A percentile compares a stretch with the other conserved stretches of the same genome.
These are phyloP conservation scores for Harpagifer antarcticus DNA, from an alignment of 2,797 vertebrate genomes.

Conservation along the genomic window DNA sequence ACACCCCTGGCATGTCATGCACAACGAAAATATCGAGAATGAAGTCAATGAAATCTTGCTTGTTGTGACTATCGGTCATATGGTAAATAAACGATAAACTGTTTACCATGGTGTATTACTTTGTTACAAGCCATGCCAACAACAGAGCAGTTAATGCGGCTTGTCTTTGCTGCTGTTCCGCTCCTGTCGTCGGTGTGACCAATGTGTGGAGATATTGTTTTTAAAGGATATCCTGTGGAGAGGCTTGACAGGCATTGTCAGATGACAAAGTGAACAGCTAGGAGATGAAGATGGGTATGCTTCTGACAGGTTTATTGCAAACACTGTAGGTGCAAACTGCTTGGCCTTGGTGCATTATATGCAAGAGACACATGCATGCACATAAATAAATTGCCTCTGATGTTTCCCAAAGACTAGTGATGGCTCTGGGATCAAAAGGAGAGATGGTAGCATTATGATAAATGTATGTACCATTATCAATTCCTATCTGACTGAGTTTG, in stretches of 20 bases:
- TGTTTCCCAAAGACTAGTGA: constrained; percentile 5
- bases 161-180: constrained; percentile 34
- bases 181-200: constrained; percentile 26
- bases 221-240: constrained; percentile 38
- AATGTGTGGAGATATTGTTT: constrained; percentile 15
- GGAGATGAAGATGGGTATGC: constrained; percentile 68
- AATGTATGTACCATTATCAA: background rate
- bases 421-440: constrained; percentile 9
- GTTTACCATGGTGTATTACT: constrained; percentile 10
- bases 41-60: constrained; percentile 20
- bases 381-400: background rate
- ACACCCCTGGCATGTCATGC: background rate
- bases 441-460: constrained; percentile 6
- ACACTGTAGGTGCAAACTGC: constrained; percentile 56
- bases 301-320: constrained; percentile 72
- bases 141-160: constrained; percentile 11
- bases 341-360: constrained; percentile 27
- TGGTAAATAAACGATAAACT: constrained; percentile 2
- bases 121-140: constrained; percentile 17
- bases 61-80: constrained; percentile 7
- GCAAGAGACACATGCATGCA: constrained; percentile 19
- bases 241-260: constrained; percentile 71
- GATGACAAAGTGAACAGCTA: constrained; percentile 69
- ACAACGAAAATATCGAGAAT: background rate
- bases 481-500: background rate